Evolutionary conservation across 2,888 invertebrate genomes (phyloP).

Genomic region (Ptychoptera albimana): DNA sequence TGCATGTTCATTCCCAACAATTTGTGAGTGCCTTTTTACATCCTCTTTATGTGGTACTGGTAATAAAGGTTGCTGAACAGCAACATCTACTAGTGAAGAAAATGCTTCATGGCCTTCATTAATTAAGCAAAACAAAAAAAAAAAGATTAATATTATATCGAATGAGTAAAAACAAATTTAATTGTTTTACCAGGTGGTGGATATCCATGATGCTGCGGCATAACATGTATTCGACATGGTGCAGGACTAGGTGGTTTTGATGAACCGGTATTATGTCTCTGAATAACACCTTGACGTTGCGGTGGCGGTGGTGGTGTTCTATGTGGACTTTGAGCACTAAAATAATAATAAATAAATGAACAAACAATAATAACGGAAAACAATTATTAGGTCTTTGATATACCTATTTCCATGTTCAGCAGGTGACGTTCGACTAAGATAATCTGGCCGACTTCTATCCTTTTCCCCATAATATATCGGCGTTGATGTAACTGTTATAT

Average conservation of each 20-base stretch:
- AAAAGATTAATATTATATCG: neutral
- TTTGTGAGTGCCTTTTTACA: constrained; percentile 7
- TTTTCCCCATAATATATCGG: constrained; percentile 23
- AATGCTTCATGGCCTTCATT: constrained; percentile 63
- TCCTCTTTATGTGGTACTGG: constrained; percentile 54
- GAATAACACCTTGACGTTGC: constrained; percentile 58
- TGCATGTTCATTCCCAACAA: constrained; percentile 9
- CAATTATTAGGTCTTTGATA: constrained; percentile 6
- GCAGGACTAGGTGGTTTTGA: constrained; percentile 35
- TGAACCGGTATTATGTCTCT: constrained; percentile 49
- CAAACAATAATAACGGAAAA: neutral
- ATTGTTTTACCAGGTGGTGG: constrained; percentile 32
- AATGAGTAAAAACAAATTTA: neutral
- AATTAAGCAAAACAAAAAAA: constrained; percentile 11
- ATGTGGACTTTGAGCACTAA: constrained; percentile 32
- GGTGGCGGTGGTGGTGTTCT: constrained; percentile 34
- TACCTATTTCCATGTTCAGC: constrained; percentile 32
- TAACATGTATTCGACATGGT: constrained; percentile 31
- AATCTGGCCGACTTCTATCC: constrained; percentile 27
- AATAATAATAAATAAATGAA: constrained; percentile 4
- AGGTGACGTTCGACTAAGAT: constrained; percentile 30
- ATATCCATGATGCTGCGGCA: constrained; percentile 26
- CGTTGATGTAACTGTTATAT: constrained; percentile 16
- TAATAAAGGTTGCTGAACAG: constrained; percentile 77
- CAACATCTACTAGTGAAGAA: constrained; percentile 76